Evolutionary conservation across 2,888 invertebrate species (phyloP), one percentile per base, ranked within the genome.

Genomic region (Drosophila percnosoma): DNA sequence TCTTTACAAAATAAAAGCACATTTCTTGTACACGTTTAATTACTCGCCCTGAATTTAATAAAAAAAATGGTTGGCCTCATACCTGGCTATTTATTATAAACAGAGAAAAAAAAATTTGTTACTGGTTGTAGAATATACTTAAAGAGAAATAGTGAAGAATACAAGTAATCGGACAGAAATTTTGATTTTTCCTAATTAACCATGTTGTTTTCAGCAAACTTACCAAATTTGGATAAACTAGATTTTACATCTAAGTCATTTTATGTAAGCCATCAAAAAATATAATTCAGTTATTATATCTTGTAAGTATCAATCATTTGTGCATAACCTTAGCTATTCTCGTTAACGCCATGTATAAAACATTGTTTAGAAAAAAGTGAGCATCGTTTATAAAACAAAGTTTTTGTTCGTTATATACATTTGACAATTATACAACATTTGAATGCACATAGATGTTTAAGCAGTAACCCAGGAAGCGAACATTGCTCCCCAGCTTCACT

Each of bases 401-500:
- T 55, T 49, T 51, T 70, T 65, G 55, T 24, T 45, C 64, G 42
- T 69, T 76, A 88, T 83, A 64, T 84, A 83, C 78, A 89, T 59
- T 59, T 64, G 15, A 53, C 31, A 67, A 64, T 71, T 53, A 61
- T 48, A 45, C 38, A 58, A 75, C 49, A 42, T 45, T 51, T 45
- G 59, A 24, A 62, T 49, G 40, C 38, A 31, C 36, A 38, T 2
- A 27, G 38, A 55, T 54, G 42, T 59, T 63, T 34, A n/a, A 52
- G 65, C 48, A 67, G 73, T 60, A 80, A 85, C 48, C 51, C 73
- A 70, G 87, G 74, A 70, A 69, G 65, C 68, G 54, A 40, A 33
- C 68, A 31, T 66, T 79, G 79, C 69, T 34, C 48, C 36, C 29
- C 66, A 65, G 24, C 75, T 80, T 80, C 90, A 86, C 85, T 90